phyloP scores from a whole-genome alignment of 1,140 invertebrate species.

The Meloidogyne exigua region DNA sequence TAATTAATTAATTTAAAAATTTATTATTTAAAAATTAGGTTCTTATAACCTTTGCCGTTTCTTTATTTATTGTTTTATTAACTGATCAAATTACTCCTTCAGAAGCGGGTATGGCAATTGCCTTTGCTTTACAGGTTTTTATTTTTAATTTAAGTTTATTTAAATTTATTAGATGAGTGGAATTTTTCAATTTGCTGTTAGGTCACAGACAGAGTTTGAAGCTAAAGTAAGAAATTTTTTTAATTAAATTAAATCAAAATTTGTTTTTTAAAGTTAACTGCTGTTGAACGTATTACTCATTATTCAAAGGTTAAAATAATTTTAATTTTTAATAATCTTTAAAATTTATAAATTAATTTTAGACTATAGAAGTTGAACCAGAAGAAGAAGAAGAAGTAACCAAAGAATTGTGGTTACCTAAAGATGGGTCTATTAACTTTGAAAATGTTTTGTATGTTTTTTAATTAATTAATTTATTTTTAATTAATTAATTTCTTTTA shows the following conservation, averaged over 20 bases:
- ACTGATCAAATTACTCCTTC: conserved; percentile 69
- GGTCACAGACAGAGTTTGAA: conserved; percentile 72
- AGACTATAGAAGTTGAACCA: conserved; percentile 54
- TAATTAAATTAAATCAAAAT: background rate
- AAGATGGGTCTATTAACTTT: conserved; percentile 51
- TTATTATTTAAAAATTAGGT: conserved; percentile 69
- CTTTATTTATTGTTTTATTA: conserved; percentile 69
- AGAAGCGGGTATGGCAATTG: conserved; percentile 72
- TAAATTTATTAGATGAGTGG: conserved; percentile 69
- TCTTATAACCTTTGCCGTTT: conserved; percentile 67
- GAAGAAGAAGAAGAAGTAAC: conserved; percentile 27
- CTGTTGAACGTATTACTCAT: conserved; percentile 69
- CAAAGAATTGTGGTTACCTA: conserved; percentile 57
- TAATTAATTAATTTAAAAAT: conserved; percentile 63
- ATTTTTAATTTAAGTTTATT: background rate
- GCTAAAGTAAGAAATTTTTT: conserved; percentile 64
- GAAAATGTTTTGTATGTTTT: conserved; percentile 53
- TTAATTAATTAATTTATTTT: conserved; percentile 19
- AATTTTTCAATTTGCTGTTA: conserved; percentile 72
- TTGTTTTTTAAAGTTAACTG: conserved; percentile 67
- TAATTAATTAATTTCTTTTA: conserved; percentile 9
- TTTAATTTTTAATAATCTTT: background rate
- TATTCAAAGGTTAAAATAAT: conserved; percentile 65
- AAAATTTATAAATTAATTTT: too few relatives aligned
- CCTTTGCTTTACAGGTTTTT: conserved; percentile 67